Evolutionary conservation across 2,113 vertebrate genomes (phyloP).

Genomic region (Sterna hirundo): DNA sequence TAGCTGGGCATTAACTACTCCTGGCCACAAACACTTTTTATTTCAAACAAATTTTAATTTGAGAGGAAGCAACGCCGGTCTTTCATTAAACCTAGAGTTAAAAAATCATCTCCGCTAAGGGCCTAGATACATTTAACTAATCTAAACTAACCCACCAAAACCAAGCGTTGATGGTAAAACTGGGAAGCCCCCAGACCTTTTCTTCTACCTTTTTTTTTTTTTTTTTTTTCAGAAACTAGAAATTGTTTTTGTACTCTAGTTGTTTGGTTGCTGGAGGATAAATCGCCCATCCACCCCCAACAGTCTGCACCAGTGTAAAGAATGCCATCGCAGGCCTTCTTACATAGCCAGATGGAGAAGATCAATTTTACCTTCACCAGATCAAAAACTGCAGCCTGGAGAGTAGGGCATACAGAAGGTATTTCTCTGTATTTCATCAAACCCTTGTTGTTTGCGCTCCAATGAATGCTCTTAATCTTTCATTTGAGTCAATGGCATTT

Average conservation of each 20-base stretch:
- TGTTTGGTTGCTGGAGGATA: background rate
- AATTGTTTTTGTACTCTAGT: background rate
- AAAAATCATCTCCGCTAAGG: background rate
- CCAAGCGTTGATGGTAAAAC: rapidly evolving
- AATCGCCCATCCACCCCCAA: background rate
- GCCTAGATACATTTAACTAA: background rate
- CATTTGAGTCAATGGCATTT: background rate
- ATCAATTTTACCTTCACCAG: background rate
- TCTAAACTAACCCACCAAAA: background rate
- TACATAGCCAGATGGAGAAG: background rate
- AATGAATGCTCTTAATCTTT: background rate
- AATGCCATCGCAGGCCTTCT: background rate
- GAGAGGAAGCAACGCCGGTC: background rate
- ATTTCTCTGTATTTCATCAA: background rate
- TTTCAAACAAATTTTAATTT: background rate
- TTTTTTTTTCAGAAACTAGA: background rate
- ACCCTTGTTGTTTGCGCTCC: background rate
- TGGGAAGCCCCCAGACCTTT: background rate
- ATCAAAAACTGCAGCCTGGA: background rate
- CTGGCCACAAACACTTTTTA: background rate
- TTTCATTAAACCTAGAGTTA: background rate
- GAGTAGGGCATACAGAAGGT: background rate
- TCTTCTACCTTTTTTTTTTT: background rate
- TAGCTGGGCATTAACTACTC: background rate
- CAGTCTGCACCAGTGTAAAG: rapidly evolving